Percentiles rank a stretch among this genome's conserved stretches.
Conservation (phyloP, 2,888 invertebrate species). For the Oegoconia quadripuncta region DNA sequence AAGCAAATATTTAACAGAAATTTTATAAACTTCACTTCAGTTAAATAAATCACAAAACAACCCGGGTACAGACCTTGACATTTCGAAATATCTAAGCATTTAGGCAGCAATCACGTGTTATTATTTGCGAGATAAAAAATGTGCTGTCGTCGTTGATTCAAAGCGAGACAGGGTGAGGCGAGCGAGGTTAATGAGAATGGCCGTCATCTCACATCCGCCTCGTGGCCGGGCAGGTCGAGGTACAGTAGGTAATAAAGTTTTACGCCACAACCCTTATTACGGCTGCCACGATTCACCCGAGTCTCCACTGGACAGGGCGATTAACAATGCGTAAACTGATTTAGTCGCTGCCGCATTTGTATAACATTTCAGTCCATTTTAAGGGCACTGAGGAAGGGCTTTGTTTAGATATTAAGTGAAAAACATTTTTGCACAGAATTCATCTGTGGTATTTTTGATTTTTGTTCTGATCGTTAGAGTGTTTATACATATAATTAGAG, state of each 20-base stretch:
- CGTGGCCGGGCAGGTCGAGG: constrained; percentile 41
- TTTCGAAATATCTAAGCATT: constrained; percentile 10
- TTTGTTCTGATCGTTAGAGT: no score
- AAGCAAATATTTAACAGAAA: no score
- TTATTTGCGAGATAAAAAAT: constrained; percentile 37
- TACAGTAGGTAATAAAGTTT: constrained; percentile 65
- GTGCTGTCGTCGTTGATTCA: constrained; percentile 45
- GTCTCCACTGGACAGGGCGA: constrained; percentile 50
- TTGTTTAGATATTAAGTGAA: no score
- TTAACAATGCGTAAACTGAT: constrained; percentile 67
- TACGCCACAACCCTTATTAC: constrained; percentile 63
- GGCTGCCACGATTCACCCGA: constrained; percentile 47
- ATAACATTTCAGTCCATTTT: constrained; percentile 8
- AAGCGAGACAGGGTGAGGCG: constrained; percentile 29
- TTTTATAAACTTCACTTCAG: background rate
- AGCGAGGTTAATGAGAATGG: constrained; percentile 69
- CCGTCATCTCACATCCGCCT: constrained; percentile 57
- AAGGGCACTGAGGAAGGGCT: background rate
- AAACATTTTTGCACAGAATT: no score
- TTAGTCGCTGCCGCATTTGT: constrained; percentile 40
- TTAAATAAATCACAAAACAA: constrained; percentile 5
- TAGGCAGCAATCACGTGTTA: constrained; percentile 18
- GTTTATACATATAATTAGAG: no score
- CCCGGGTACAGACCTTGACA: constrained; percentile 1
- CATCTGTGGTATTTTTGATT: no score